Evolutionary conservation across 2,888 invertebrate species (phyloP).

Genomic region (Hyposoter dolosus): DNA sequence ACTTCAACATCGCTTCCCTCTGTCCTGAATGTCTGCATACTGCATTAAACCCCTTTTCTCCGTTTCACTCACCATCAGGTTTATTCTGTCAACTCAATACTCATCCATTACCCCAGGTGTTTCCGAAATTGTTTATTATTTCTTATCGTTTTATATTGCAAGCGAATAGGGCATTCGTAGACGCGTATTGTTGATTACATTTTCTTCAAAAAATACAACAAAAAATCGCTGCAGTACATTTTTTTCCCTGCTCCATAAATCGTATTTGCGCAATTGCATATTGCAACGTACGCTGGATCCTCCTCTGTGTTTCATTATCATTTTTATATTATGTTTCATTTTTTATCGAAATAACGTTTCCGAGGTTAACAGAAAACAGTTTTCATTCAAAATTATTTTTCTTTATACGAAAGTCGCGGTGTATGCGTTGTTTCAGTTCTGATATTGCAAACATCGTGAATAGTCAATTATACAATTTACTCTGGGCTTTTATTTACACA

Average conservation of each 20-base stretch:
- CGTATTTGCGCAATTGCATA: not conserved
- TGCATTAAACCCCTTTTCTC: slow-evolving; percentile 1
- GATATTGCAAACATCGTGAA: not conserved
- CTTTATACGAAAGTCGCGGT: not conserved
- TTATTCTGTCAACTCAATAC: not conserved
- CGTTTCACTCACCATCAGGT: slow-evolving; percentile 10
- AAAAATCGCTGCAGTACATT: not conserved
- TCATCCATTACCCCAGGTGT: not conserved
- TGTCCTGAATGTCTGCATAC: slow-evolving; percentile 12
- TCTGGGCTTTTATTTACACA: not conserved
- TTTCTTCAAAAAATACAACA: not conserved
- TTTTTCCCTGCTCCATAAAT: not conserved
- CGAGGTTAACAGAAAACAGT: not conserved
- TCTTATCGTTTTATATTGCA: not conserved
- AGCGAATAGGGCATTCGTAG: not conserved
- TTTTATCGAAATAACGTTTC: not conserved
- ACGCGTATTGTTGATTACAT: not conserved
- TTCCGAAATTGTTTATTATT: not conserved
- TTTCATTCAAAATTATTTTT: not conserved
- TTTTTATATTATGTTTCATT: not conserved
- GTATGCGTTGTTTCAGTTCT: too few relatives aligned
- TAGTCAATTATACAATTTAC: not conserved
- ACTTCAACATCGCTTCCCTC: slow-evolving; percentile 1
- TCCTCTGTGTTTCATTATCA: not conserved
- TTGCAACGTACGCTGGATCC: not conserved